Conservation (phyloP, 2,113 vertebrate genomes). For the Monopterus albus region DNA sequence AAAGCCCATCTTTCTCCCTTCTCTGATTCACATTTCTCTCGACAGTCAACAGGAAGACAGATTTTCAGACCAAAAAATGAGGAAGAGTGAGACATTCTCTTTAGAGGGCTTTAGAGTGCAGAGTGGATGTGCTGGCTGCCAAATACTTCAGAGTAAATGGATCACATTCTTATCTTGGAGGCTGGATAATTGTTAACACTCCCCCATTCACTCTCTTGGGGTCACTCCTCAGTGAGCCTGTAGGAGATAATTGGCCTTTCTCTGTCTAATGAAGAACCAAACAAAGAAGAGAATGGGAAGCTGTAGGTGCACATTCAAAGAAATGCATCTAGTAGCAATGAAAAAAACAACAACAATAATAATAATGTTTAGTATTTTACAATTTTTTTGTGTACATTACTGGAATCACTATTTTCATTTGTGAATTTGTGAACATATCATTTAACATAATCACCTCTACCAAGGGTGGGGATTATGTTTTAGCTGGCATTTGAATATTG, state of each 20-base stretch:
- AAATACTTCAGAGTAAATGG: slow-evolving; percentile 49
- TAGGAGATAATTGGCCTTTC: slow-evolving; percentile 66
- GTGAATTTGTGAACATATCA: slow-evolving; percentile 13
- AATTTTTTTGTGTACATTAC: background rate
- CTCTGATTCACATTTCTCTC: slow-evolving; percentile 32
- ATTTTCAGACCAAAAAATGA: slow-evolving; percentile 32
- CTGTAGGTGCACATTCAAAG: slow-evolving; percentile 13
- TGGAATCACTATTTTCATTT: background rate
- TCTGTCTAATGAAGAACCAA: slow-evolving; percentile 49
- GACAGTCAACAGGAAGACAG: slow-evolving; percentile 32
- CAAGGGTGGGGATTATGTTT: no score
- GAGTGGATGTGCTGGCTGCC: background rate
- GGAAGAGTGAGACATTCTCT: slow-evolving; percentile 15
- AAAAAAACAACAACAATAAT: background rate
- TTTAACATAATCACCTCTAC: no score
- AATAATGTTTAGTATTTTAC: background rate
- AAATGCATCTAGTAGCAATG: slow-evolving; percentile 11
- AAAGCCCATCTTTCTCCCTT: slow-evolving; percentile 15
- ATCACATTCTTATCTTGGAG: slow-evolving; percentile 54
- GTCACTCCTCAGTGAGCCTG: slow-evolving; percentile 50
- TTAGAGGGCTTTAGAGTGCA: background rate
- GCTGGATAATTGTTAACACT: slow-evolving; percentile 56
- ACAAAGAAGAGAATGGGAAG: slow-evolving; percentile 5
- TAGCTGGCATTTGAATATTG: no score
- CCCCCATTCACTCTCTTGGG: slow-evolving; percentile 39